Base-by-base conservation (phyloP, 2,888 invertebrate species). In the Pristionchus maxplancki region DNA sequence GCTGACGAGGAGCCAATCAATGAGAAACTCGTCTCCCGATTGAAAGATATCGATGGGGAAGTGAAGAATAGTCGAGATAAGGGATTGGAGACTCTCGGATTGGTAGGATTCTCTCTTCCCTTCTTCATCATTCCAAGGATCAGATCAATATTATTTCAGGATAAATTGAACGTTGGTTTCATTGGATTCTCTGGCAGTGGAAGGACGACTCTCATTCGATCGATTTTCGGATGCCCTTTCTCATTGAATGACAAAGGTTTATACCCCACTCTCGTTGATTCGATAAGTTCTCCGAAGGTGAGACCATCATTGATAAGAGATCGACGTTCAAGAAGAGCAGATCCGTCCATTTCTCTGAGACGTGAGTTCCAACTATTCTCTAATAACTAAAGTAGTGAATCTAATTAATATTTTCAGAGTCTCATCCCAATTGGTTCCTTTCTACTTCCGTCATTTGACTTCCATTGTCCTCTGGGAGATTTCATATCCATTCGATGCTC, bases 381-480 rank as follows among this genome's bases (percentile, higher is more conserved):
- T 17, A 28, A 40, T 48, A 50, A 48, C 20, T 58, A 13, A 20
- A 62, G 58, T 34, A 44, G 44, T 44, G 44, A 44, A n/a, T n/a
- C n/a, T 44, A 44, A 44, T 11, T 9, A 11, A 44, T 15, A 48
- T 24, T 44, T 15, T 31, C 53, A 87, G 87, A 34, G 74, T 78
- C 13, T 58, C 31, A 1, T 11, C 34, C 17, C 78, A 78, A 53
- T 24, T 87, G 74, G 53, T 87, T 44, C 87, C 87, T 1, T 87
- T 48, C 37, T 87, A 87, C 87, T 87, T 87, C 78, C 87, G 87
- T 78, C 71, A 44, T 20, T 17, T 87, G 31, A 37, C 48, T 24
- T 50, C 71, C 3, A 87, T 87, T 20, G 87, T 87, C 58, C 87
- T 87, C 4, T 87, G 87, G 87, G 87, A 87, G 87, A 87, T 87